Evolutionary conservation across 2,888 invertebrate genomes (phyloP).

Genomic region (Abrostola tripartita): DNA sequence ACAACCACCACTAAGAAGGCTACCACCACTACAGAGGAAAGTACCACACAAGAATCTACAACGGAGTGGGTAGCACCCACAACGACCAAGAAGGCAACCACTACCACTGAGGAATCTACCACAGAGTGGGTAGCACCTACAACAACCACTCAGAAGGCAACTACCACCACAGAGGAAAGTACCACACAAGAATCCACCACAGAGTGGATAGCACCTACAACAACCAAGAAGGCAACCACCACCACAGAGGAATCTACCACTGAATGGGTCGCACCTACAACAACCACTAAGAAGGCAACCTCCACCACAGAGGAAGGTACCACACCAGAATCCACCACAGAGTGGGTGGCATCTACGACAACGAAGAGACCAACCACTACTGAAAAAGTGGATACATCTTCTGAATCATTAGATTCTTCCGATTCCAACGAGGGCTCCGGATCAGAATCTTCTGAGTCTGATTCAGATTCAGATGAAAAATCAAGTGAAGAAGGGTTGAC

Average conservation of each 20-base stretch:
- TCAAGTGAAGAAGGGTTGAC: neutral
- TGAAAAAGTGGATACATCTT: too few species aligned
- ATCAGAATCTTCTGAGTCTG: neutral
- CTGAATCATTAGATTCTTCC: neutral
- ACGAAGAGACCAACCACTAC: neutral
- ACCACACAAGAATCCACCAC: too few species aligned
- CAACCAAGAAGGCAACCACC: neutral
- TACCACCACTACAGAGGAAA: neutral
- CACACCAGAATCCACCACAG: neutral
- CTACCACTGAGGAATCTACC: neutral
- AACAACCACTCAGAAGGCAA: neutral
- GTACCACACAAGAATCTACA: neutral
- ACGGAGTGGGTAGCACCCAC: neutral
- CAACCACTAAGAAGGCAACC: neutral
- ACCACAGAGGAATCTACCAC: too few species aligned
- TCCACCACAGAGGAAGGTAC: neutral
- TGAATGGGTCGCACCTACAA: neutral
- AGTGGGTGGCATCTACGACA: neutral
- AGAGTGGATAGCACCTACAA: neutral
- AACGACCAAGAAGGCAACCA: neutral
- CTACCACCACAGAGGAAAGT: neutral
- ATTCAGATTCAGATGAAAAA: neutral
- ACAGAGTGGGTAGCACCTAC: neutral
- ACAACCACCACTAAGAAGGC: neutral
- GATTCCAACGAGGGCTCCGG: neutral